Conservation (phyloP, 2,888 invertebrate genomes). For the Pherbina coryleti region DNA sequence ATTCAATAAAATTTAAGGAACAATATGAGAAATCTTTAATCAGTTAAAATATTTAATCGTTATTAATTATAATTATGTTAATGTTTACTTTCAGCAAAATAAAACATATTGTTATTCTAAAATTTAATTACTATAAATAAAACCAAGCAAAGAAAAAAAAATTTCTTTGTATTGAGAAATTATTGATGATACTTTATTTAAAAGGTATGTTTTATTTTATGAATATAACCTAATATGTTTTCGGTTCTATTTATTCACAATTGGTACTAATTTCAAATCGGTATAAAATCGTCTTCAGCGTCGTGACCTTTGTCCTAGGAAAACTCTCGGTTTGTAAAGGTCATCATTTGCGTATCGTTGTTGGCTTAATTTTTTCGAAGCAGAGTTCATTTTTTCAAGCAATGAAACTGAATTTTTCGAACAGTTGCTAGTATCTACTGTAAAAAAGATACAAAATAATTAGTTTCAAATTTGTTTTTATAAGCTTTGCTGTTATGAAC, state of each 20-base stretch:
- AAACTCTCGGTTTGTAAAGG: constrained; percentile 78
- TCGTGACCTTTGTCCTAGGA: constrained; percentile 72
- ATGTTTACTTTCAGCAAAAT: constrained; percentile 23
- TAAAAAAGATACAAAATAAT: constrained; percentile 3
- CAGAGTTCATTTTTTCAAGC: not conserved
- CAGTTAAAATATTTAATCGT: constrained; percentile 32
- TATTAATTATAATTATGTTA: constrained; percentile 39
- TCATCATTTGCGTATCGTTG: constrained; percentile 77
- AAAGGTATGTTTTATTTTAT: not conserved
- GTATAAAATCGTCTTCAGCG: constrained; percentile 63
- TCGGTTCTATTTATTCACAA: not conserved
- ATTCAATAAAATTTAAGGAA: constrained; percentile 28
- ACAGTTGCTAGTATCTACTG: not conserved
- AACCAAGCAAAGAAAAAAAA: constrained; percentile 15
- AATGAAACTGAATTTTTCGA: constrained; percentile 7
- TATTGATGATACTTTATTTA: not conserved
- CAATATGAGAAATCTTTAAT: constrained; percentile 9
- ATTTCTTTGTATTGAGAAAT: not conserved
- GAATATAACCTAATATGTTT: not conserved
- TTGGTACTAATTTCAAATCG: not conserved
- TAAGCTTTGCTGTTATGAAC: too few relatives aligned
- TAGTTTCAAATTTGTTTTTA: not conserved
- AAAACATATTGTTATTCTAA: constrained; percentile 27
- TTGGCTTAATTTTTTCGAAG: constrained; percentile 54
- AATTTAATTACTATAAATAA: constrained; percentile 27